These are phyloP conservation scores for Pherbina coryleti DNA, from an alignment of 2,888 invertebrate species.

Conservation along the genomic window DNA sequence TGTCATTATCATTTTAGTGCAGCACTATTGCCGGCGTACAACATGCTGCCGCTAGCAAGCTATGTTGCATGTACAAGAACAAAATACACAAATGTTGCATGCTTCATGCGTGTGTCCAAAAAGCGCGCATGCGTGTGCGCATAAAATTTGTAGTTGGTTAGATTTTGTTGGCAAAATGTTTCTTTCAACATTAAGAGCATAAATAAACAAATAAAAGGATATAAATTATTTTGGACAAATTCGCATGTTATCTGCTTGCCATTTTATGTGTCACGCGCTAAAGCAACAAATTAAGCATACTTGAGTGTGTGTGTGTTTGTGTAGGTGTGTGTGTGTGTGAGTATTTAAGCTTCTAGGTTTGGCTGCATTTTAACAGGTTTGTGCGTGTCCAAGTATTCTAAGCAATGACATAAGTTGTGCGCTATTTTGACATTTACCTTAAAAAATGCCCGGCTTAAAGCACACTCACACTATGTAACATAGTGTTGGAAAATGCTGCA, in stretches of 20 bases:
- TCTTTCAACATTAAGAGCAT: background rate
- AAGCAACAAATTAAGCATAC: background rate
- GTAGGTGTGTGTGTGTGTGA: background rate
- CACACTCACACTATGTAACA: no score
- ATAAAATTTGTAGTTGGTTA: slow-evolving; percentile 11
- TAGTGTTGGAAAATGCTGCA: no score
- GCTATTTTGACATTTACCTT: no score
- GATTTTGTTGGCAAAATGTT: slow-evolving; percentile 4
- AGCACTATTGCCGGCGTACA: background rate
- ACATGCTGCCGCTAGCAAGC: background rate
- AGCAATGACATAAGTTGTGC: background rate
- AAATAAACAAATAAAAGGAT: no score
- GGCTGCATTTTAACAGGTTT: background rate
- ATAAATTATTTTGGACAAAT: slow-evolving; percentile 19
- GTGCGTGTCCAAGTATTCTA: background rate
- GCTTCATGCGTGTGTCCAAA: slow-evolving; percentile 5
- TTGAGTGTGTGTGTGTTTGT: background rate
- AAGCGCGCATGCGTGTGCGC: slow-evolving; percentile 13
- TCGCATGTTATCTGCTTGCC: slow-evolving; percentile 17
- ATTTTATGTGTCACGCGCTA: slow-evolving; percentile 7
- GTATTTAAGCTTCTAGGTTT: background rate
- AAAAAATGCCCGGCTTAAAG: no score
- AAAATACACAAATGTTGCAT: no score
- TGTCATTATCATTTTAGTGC: no score
- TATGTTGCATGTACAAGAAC: background rate